phyloP scores from a whole-genome alignment of 2,888 invertebrate genomes.

The Xestobium rufovillosum region DNA sequence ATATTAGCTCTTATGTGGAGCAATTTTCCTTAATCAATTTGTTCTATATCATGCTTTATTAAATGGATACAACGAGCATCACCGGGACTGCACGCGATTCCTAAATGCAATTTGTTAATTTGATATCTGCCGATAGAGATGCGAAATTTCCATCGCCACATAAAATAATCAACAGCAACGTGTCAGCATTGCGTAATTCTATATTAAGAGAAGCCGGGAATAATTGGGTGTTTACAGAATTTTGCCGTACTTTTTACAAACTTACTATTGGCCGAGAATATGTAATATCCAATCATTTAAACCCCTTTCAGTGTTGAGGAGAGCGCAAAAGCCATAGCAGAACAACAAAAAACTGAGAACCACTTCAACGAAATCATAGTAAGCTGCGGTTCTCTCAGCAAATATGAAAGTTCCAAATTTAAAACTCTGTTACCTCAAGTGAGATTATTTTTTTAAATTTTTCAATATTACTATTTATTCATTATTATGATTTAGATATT shows the following conservation, averaged over 20 bases:
- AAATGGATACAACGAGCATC: no score
- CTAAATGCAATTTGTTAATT: no score
- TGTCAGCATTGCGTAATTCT: no score
- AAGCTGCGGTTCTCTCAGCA: constrained; percentile 42
- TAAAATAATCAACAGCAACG: no score
- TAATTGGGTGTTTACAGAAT: not conserved
- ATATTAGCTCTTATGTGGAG: no score
- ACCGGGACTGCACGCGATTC: no score
- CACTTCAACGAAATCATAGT: constrained; percentile 43
- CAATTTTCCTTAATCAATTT: no score
- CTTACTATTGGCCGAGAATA: not conserved
- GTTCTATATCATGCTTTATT: no score
- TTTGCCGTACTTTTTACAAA: not conserved
- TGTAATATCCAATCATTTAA: not conserved
- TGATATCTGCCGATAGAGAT: no score
- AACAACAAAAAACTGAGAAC: constrained; percentile 39
- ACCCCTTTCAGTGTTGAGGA: not conserved
- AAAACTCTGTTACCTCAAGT: constrained; percentile 45
- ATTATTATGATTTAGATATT: constrained; percentile 36
- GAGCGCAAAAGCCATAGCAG: constrained; percentile 29
- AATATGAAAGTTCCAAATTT: constrained; percentile 39
- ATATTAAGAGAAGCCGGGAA: not conserved
- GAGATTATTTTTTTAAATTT: constrained; percentile 20
- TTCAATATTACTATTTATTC: constrained; percentile 1
- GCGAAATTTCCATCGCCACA: no score